These are phyloP conservation scores for Australoheros facetus DNA, from an alignment of 2,797 vertebrate species.

Conservation along the genomic window DNA sequence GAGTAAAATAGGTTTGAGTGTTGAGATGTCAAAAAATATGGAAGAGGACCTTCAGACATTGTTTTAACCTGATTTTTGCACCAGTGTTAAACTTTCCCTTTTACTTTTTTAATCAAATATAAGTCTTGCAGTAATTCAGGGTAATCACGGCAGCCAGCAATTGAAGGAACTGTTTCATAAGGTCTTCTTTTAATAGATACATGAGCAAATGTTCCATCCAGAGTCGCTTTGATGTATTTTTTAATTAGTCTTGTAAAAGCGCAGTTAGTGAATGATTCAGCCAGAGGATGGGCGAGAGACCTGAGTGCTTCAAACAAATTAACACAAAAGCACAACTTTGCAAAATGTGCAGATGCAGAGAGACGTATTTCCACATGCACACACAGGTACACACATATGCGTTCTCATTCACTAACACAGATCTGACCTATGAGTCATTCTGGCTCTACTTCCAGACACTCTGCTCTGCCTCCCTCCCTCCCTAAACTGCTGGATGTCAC, in stretches of 20 bases:
- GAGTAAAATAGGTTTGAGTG: not conserved
- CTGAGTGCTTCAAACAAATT: constrained; percentile 26
- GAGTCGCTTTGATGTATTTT: constrained; percentile 23
- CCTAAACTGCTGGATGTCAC: constrained; percentile 53
- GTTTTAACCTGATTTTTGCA: not conserved
- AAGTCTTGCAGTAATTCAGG: not conserved
- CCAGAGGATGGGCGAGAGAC: not conserved
- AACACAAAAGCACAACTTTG: constrained; percentile 24
- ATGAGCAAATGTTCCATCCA: constrained; percentile 18
- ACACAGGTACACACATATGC: not conserved
- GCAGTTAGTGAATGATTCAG: constrained; percentile 34
- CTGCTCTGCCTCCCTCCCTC: constrained; percentile 6
- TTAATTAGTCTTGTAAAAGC: constrained; percentile 18
- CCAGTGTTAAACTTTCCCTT: not conserved
- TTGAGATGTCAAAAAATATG: not conserved
- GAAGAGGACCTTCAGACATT: not conserved
- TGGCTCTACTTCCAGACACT: constrained; percentile 47
- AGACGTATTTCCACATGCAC: constrained; percentile 17
- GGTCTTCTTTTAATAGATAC: not conserved
- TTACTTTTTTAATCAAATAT: not conserved
- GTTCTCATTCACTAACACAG: constrained; percentile 41
- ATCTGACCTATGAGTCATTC: constrained; percentile 79
- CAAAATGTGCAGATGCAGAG: constrained; percentile 33
- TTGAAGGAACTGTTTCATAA: constrained; percentile 11
- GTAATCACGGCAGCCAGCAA: not conserved